A percentile compares a stretch with the other conserved stretches of the same genome.
Evolutionary conservation across 2,797 vertebrate genomes (phyloP).

Genomic region (Acipenser ruthenus): DNA sequence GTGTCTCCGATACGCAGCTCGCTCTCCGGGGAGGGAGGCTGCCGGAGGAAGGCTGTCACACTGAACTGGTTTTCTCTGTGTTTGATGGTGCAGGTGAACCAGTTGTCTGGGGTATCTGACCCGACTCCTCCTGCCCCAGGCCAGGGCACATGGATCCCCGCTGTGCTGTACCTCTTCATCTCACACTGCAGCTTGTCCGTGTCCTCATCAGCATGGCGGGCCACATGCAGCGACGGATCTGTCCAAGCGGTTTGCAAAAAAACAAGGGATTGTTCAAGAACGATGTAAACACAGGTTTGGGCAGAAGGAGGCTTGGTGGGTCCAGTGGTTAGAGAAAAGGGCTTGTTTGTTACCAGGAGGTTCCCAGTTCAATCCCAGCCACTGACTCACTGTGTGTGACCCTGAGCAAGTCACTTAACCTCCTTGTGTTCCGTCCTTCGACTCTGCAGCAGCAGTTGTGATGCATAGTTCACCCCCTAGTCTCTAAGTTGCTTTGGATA

Average conservation of each 20-base stretch:
- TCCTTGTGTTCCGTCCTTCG: no score
- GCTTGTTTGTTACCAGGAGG: no score
- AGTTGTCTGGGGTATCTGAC: constrained; percentile 19
- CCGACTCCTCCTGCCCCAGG: constrained; percentile 29
- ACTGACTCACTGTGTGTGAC: no score
- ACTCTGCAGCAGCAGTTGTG: no score
- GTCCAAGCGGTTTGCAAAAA: not conserved
- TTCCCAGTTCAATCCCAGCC: no score
- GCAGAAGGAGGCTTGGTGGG: no score
- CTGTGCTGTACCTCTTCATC: constrained; percentile 48
- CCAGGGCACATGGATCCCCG: constrained; percentile 49
- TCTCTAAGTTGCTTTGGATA: no score
- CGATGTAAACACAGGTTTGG: no score
- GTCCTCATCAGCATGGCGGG: not conserved
- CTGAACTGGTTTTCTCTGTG: constrained; percentile 1
- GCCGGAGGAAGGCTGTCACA: constrained; percentile 5
- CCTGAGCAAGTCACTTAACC: no score
- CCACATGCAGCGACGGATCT: not conserved
- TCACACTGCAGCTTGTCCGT: constrained; percentile 41
- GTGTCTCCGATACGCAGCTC: not conserved
- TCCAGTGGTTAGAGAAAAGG: no score
- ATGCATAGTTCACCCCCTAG: no score
- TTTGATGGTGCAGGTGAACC: constrained; percentile 11
- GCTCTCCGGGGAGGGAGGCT: constrained; percentile 12
- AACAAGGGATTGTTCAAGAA: no score